Percentiles rank a stretch among this genome's conserved stretches.
Conservation (phyloP, 2,888 invertebrate species). For the Bruchidius siliquastri region DNA sequence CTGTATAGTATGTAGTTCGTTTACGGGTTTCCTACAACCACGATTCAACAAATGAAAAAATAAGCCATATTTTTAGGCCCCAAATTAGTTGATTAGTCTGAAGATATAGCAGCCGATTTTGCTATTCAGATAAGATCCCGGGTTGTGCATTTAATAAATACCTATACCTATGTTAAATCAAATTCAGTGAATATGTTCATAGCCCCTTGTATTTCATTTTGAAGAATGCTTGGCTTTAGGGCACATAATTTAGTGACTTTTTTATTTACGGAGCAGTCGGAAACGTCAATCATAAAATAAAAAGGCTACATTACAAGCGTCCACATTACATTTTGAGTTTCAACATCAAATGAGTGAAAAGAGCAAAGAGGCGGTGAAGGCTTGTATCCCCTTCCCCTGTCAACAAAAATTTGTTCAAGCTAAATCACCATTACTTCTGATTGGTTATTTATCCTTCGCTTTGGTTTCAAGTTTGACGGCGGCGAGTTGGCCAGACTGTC, state of each 20-base stretch:
- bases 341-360: not conserved
- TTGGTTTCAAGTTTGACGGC: not conserved
- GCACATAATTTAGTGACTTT: not conserved
- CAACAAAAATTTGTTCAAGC: not conserved
- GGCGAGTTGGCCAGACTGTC: constrained; percentile 54
- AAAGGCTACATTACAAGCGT: not conserved
- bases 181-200: not conserved
- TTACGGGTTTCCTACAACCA: no score
- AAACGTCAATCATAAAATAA: not conserved
- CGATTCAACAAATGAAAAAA: no score
- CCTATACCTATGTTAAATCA: no score
- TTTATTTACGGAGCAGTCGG: not conserved
- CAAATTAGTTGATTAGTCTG: no score
- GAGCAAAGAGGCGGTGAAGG: not conserved
- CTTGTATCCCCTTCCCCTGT: not conserved
- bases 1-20: no score
- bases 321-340: not conserved
- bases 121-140: no score
- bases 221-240: not conserved
- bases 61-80: no score
- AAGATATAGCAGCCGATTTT: no score
- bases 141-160: no score
- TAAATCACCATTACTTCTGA: not conserved
- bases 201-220: not conserved
- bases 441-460: not conserved